Evolutionary conservation across 2,888 invertebrate species (phyloP), one percentile per base, ranked within the genome.

Genomic region (Spisula solida): DNA sequence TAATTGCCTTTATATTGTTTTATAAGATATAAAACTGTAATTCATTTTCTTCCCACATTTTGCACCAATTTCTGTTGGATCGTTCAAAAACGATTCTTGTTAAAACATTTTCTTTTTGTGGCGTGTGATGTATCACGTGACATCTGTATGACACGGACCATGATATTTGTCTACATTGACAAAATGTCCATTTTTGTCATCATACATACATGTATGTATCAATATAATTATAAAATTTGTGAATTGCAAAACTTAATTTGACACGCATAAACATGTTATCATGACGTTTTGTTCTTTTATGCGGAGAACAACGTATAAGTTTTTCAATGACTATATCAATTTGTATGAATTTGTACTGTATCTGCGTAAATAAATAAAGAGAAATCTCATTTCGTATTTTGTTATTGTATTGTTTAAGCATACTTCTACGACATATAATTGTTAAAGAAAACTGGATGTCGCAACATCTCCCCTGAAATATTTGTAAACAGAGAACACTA

Each of bases 281-380:
- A 66, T 66, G n/a, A 25, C 60, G 25, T 25, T 66, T 5, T 66
- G n/a, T n/a, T 66, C n/a, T 66, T 66, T 66, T 66, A 66, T 66
- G 60, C n/a, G n/a, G 60, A 66, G 60, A 66, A 66, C 25, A 66
- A 66, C n/a, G 60, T 66, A 66, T 66, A n/a, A n/a, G 60, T 66
- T 66, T 66, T 66, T 66, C 60, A 66, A 66, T 66, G 60, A 66
- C n/a, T 66, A 66, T 66, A 66, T 66, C 60, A 66, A 66, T 66
- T 66, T 66, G 60, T 66, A 66, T 66, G 25, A 66, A 66, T 66
- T 66, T 66, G 60, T 66, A 66, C 60, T 66, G 60, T 66, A 66
- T 66, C 60, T 66, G 60, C 60, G 60, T 66, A n/a, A 56, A 66
- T 66, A 66, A 66, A 66, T 25, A 66, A 66, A 66, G 60, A 66